Evolutionary conservation across 1,140 invertebrate genomes (phyloP).

Genomic region (Agrypnia vestita): DNA sequence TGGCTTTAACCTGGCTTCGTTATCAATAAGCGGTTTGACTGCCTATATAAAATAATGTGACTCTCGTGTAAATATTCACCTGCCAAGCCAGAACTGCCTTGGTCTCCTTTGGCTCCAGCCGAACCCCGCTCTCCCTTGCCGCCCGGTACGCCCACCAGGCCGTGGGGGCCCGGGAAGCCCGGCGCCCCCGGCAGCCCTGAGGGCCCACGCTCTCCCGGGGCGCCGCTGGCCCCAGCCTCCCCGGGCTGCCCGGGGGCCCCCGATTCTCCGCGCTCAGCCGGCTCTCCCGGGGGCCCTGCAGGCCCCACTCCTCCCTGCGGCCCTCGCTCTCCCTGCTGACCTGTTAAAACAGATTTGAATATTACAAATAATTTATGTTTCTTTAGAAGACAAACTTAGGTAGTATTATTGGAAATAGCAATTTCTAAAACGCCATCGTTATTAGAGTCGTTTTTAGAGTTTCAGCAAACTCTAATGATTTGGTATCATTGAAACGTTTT

Average conservation of each 20-base stretch:
- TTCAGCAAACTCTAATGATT: no score
- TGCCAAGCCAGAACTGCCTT: constrained; percentile 79
- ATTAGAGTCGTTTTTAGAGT: no score
- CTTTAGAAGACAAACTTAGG: no score
- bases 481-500: no score
- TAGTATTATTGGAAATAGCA: no score
- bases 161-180: constrained; percentile 79
- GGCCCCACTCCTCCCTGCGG: constrained; percentile 80
- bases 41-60: no score
- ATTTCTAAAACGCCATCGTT: no score
- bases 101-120: constrained; percentile 83
- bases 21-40: no score
- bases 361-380: no score
- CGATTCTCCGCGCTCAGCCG: constrained; percentile 82
- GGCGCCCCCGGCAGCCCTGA: constrained; percentile 75
- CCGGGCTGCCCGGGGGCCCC: constrained; percentile 82
- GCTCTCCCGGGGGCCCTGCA: constrained; percentile 82
- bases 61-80: no score
- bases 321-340: constrained; percentile 80
- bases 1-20: no score
- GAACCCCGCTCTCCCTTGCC: constrained; percentile 78
- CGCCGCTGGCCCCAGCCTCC: constrained; percentile 81
- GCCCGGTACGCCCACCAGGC: constrained; percentile 77
- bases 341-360: no score
- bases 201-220: constrained; percentile 79